Evolutionary conservation across 1,140 invertebrate genomes (phyloP), one percentile per base, ranked within the genome.

Genomic region (Protaetia brevitarsis): DNA sequence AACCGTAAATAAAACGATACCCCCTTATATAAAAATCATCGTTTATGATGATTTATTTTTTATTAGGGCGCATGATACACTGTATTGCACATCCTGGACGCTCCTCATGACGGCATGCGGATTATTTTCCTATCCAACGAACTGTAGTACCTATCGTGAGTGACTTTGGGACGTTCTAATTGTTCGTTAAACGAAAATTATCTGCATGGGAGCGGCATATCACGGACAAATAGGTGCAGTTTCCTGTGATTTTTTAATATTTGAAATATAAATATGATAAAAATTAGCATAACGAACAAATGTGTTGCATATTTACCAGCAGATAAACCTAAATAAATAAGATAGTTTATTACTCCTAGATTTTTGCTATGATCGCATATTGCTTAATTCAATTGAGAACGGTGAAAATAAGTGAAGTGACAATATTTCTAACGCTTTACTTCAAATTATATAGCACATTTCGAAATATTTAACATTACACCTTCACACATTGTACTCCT

Each of bases 21-120:
- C 16, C 41, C 41, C 23, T 19, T 19, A 45, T 45, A 45, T 45
- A 21, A 45, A 45, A 45, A 45, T 45, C 41, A 45, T 8, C 41
- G 41, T 45, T 45, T 45, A 45, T 8, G 13, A 45, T 45, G 41
- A 45, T 45, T 45, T 45, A 45, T 45, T 45, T 45, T 19, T n/a
- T n/a, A n/a, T 7, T 45, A 45, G 11, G 10, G 16, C 41, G 10
- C 41, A 45, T 45, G 41, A 45, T 21, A 45, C 41, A 45, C n/a
- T n/a, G 41, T 19, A 13, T 45, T 21, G 41, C 41, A 13, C 41
- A 45, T 45, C 41, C 41, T 45, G 16, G 23, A 45, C 41, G 23
- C 34, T 11, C 34, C 4, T 16, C n/a, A 19, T 45, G 3, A 11
- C 16, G 5, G 10, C 5, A 37, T 37, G 34, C 16, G 16, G 0